These are phyloP conservation scores for Aviceda subcristata DNA, from an alignment of 2,113 vertebrate genomes.

Conservation along the genomic window DNA sequence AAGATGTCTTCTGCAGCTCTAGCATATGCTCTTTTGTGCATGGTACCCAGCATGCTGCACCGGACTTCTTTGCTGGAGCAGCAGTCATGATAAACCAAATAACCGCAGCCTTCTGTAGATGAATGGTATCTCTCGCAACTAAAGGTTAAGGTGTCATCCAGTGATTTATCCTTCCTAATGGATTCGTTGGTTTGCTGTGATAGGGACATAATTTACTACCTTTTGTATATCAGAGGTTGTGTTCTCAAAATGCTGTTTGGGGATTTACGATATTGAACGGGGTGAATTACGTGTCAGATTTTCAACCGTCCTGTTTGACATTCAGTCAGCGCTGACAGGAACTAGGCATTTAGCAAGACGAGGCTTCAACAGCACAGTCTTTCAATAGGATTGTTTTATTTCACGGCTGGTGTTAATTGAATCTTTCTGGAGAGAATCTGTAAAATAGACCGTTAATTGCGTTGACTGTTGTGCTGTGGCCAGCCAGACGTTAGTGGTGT, in stretches of 20 bases:
- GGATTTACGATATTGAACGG: neutral
- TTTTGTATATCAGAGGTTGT: neutral
- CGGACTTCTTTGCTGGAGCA: neutral
- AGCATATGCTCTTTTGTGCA: neutral
- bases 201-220: neutral
- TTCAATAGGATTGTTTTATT: neutral
- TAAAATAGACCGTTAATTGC: neutral
- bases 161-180: slow-evolving; percentile 1
- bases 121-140: neutral
- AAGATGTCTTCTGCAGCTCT: neutral
- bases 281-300: neutral
- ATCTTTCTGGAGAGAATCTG: neutral
- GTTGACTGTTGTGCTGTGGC: neutral
- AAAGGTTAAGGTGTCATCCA: neutral
- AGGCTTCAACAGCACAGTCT: neutral
- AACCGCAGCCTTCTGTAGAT: neutral
- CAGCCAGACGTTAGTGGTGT: neutral
- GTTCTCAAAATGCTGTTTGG: neutral
- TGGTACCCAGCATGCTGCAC: neutral
- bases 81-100: neutral
- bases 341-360: neutral
- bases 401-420: neutral
- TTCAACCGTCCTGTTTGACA: neutral
- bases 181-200: neutral
- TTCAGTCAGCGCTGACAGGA: neutral